Evolutionary conservation across 2,113 vertebrate genomes (phyloP).

Genomic region (Lagopus muta): DNA sequence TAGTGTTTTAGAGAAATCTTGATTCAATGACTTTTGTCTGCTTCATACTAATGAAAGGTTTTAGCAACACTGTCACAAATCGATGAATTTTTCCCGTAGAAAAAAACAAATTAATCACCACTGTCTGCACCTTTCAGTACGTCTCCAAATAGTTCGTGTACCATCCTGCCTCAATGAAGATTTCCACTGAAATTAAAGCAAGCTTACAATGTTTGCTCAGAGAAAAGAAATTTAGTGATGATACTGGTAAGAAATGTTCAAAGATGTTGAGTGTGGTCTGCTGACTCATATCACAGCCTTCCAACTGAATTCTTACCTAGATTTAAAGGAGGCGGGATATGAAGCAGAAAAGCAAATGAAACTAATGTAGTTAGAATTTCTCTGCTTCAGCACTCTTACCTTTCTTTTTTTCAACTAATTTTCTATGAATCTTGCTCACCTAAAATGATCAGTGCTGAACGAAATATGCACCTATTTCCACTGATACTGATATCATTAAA

Average conservation of each 20-base stretch:
- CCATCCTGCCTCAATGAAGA: not conserved
- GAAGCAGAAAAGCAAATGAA: not conserved
- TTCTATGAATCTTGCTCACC: not conserved
- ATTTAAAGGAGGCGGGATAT: not conserved
- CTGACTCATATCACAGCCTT: not conserved
- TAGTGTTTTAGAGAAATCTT: not conserved
- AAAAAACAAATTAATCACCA: not conserved
- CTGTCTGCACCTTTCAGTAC: not conserved
- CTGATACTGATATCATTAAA: not conserved
- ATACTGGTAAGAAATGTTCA: not conserved
- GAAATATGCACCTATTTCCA: not conserved
- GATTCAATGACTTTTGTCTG: not conserved
- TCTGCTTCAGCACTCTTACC: not conserved
- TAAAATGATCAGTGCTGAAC: not conserved
- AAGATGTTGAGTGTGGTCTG: not conserved
- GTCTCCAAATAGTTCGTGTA: not conserved
- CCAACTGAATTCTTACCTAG: not conserved
- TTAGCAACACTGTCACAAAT: not conserved
- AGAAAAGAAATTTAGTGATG: not conserved
- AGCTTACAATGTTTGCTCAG: not conserved
- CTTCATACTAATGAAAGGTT: accelerated
- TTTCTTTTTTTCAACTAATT: not conserved
- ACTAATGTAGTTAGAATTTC: not conserved
- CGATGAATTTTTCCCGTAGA: not conserved
- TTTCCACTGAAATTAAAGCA: slow-evolving; percentile 19